phyloP scores from a whole-genome alignment of 2,797 vertebrate species.

The Taeniopygia guttata region DNA sequence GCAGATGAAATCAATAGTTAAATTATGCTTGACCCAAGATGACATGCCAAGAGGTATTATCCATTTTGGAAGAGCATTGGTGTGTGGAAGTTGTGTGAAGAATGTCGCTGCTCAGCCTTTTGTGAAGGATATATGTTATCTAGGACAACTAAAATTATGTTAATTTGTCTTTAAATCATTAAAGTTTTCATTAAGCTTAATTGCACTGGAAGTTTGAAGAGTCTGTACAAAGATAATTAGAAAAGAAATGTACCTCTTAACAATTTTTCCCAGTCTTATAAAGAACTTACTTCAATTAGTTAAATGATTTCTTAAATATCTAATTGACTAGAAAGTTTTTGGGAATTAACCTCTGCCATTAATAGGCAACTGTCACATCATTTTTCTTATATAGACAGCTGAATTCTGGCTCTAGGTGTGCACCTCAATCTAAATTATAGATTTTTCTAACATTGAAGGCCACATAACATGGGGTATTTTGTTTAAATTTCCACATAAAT shows the following conservation, averaged over 20 bases:
- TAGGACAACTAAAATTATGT: neutral
- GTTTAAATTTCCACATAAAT: neutral
- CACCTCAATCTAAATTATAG: neutral
- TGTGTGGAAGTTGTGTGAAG: neutral
- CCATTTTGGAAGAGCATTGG: neutral
- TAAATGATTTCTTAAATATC: neutral
- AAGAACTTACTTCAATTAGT: neutral
- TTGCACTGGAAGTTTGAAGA: neutral
- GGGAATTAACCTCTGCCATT: neutral
- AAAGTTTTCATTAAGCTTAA: slow-evolving; percentile 21
- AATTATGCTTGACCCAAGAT: neutral
- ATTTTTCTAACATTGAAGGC: neutral
- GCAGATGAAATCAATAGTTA: neutral
- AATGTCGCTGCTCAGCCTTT: neutral
- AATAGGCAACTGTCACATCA: neutral
- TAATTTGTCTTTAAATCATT: slow-evolving; percentile 9
- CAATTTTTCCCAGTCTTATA: neutral
- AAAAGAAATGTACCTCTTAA: slow-evolving; percentile 4
- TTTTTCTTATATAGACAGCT: neutral
- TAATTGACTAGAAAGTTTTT: slow-evolving; percentile 1
- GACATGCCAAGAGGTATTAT: neutral
- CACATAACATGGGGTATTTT: neutral
- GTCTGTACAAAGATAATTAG: neutral
- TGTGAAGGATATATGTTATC: neutral
- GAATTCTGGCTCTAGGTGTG: neutral